A percentile compares a stretch with the other conserved stretches of the same genome.
phyloP scores from a whole-genome alignment of 2,888 invertebrate species.

The Phoenoteleia sp. region DNA sequence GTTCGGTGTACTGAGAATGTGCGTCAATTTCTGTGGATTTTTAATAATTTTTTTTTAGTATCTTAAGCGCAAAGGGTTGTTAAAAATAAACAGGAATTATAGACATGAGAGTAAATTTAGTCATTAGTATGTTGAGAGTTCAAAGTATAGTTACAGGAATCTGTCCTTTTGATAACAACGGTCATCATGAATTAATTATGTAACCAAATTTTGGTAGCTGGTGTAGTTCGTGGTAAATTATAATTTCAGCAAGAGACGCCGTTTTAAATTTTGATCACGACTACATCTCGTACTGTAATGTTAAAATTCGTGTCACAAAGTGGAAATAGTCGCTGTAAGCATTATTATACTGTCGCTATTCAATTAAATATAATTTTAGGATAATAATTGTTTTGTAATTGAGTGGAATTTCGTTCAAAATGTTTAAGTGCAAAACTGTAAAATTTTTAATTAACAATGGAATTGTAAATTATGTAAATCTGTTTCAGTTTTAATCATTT shows the following conservation, averaged over 20 bases:
- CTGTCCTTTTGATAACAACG: slow-evolving; percentile 1
- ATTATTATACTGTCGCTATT: too few species aligned
- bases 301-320: too few species aligned
- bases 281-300: too few species aligned
- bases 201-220: slow-evolving; percentile 3
- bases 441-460: too few species aligned
- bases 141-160: neutral
- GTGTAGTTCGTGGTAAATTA: neutral
- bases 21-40: too few species aligned
- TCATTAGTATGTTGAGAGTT: neutral
- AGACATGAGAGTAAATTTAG: slow-evolving; percentile 11
- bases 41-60: neutral
- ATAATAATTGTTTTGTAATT: too few species aligned
- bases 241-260: neutral
- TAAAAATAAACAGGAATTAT: neutral
- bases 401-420: too few species aligned
- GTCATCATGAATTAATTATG: slow-evolving; percentile 11
- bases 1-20: neutral
- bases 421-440: too few species aligned
- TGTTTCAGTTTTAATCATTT: neutral
- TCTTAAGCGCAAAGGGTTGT: neutral
- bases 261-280: too few species aligned
- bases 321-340: too few species aligned
- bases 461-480: slow-evolving; percentile 13
- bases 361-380: too few species aligned